A percentile compares a stretch with the other conserved stretches of the same genome.
Evolutionary conservation across 2,888 invertebrate genomes (phyloP).

Genomic region (Oscheius sp.): DNA sequence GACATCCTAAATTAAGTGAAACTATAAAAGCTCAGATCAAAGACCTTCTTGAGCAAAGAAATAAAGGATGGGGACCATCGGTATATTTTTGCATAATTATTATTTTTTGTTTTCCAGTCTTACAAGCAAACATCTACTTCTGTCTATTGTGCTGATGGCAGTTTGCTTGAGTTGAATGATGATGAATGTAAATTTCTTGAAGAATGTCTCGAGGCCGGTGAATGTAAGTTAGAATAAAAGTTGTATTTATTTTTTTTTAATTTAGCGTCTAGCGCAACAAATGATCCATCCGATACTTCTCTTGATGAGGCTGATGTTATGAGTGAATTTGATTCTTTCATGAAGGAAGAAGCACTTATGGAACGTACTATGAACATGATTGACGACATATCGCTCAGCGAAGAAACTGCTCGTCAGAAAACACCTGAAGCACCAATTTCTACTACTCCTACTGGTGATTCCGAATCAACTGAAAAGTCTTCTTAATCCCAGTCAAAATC

Average conservation of each 20-base stretch:
- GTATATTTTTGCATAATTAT: background rate
- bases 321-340: constrained; percentile 51
- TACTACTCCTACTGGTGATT: background rate
- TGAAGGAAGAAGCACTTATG: constrained; percentile 36
- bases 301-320: constrained; percentile 56
- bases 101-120: background rate
- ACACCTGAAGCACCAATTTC: background rate
- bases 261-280: constrained; percentile 8
- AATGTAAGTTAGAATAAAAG: constrained; percentile 37
- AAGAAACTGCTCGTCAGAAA: background rate
- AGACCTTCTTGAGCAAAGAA: constrained; percentile 38
- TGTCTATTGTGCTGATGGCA: constrained; percentile 18
- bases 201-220: constrained; percentile 37
- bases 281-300: constrained; percentile 17
- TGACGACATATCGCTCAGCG: background rate
- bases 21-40: constrained; percentile 39
- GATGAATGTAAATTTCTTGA: constrained; percentile 42
- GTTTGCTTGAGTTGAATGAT: constrained; percentile 36
- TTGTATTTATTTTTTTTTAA: background rate
- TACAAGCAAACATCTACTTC: background rate
- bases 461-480: background rate
- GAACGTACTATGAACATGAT: constrained; percentile 14
- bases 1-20: constrained; percentile 35
- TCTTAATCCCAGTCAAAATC: background rate
- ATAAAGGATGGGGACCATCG: constrained; percentile 36